Base-by-base conservation (phyloP, 2,888 invertebrate species). In the Cactoblastis cactorum region DNA sequence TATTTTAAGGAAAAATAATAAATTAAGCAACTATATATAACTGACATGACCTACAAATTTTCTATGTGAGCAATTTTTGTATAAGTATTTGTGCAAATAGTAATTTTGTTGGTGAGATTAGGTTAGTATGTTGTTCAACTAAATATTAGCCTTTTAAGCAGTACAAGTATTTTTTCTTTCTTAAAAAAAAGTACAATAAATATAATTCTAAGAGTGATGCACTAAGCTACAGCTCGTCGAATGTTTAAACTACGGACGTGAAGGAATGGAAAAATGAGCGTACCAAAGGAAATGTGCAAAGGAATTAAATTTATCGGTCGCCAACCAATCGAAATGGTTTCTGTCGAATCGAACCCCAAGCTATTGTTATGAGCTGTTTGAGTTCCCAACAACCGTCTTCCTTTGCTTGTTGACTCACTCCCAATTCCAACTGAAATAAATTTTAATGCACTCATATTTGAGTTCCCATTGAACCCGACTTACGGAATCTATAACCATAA, bases 361-460 rank as follows among this genome's bases (percentile, higher is more conserved):
- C 35, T 28, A 17, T 38, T 37, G 48, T 38, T 38, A 48, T 33
- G 45, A 46, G 34, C 48, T 48, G 32, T 48, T 48, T 48, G 37
- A 48, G n/a, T 48, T 48, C 34, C 32, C 12, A 33, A 18, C 45
- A 17, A 34, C 45, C 19, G 19, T 14, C 34, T 34, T 22, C 24
- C 48, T 3, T 34, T 45, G 32, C 28, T 32, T 51, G 53, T 51
- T 51, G 49, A 55, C 51, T 55, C n/a, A n/a, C n/a, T n/a, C 38
- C 38, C 38, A 19, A 43, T 28, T 37, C 17, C 37, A 47, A 43
- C 46, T 38, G 28, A 41, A 53, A 55, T 55, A 51, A 55, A 53
- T 51, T 53, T 55, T 55, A 51, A 55, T 55, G 53, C 41, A 37
- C 28, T 46, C 48, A 24, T 50, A 51, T 53, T 52, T 38, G 38